Percentiles rank a stretch among this genome's conserved stretches.
Evolutionary conservation across 2,888 invertebrate species (phyloP).

Genomic region (Trileptium ribeirensis): DNA sequence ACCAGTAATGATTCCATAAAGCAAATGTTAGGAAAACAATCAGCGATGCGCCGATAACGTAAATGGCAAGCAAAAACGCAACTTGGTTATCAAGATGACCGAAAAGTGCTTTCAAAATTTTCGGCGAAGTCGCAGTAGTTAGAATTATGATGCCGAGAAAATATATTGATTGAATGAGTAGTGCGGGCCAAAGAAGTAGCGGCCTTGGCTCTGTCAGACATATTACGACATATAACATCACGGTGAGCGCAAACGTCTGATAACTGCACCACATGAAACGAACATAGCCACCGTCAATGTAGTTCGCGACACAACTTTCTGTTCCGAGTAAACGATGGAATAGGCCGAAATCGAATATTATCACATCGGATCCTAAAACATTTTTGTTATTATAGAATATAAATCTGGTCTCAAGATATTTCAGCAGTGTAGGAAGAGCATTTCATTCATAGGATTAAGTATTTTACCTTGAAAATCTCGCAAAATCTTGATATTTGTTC

Average conservation of each 20-base stretch:
- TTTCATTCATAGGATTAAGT: too few relatives aligned
- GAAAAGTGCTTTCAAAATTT: slow-evolving; percentile 33
- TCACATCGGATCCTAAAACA: slow-evolving; percentile 43
- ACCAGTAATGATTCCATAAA: slow-evolving; percentile 43
- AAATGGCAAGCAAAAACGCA: slow-evolving; percentile 26
- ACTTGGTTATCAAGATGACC: not conserved
- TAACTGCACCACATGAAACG: slow-evolving; percentile 30
- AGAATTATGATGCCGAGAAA: slow-evolving; percentile 48
- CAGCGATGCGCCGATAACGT: slow-evolving; percentile 36
- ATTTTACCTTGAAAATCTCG: too few relatives aligned
- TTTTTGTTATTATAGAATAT: too few relatives aligned
- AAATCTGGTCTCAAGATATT: too few relatives aligned
- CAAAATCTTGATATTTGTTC: too few relatives aligned
- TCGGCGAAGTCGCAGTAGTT: slow-evolving; percentile 49
- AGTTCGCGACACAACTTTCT: slow-evolving; percentile 48
- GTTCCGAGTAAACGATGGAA: slow-evolving; percentile 48
- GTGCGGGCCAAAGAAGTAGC: slow-evolving; percentile 40
- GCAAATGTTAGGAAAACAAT: slow-evolving; percentile 42
- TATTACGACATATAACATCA: not conserved
- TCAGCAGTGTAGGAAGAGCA: too few relatives aligned
- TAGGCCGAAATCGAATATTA: slow-evolving; percentile 49
- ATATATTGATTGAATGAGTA: slow-evolving; percentile 47
- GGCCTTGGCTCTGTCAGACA: slow-evolving; percentile 35
- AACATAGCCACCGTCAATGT: slow-evolving; percentile 49
- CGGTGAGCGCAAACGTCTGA: not conserved